These are phyloP conservation scores for Apus apus DNA, from an alignment of 2,113 vertebrate species.

Conservation along the genomic window DNA sequence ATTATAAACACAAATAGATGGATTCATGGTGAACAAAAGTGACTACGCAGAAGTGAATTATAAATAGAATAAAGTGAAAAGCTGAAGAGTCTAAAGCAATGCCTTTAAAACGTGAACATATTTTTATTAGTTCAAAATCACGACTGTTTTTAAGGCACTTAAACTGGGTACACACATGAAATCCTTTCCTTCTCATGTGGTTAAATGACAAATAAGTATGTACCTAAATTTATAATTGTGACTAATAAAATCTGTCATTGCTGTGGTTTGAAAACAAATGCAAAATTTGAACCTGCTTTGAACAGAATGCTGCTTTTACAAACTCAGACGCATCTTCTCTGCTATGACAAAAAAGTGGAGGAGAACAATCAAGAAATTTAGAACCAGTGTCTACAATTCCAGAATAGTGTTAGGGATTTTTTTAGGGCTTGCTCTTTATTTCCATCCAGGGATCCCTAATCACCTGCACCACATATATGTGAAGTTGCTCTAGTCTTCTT, in stretches of 20 bases:
- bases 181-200: not conserved
- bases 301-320: not conserved
- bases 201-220: not conserved
- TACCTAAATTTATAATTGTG: not conserved
- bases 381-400: not conserved
- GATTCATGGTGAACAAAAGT: not conserved
- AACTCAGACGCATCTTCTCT: not conserved
- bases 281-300: not conserved
- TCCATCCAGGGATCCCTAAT: not conserved
- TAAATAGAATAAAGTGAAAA: not conserved
- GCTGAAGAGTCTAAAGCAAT: not conserved
- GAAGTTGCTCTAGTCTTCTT: not conserved
- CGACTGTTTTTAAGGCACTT: not conserved
- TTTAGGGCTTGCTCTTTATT: not conserved
- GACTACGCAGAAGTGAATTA: not conserved
- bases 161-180: not conserved
- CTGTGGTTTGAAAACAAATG: slow-evolving; percentile 24
- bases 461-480: fast-evolving
- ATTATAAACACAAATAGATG: not conserved
- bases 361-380: not conserved
- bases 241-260: not conserved
- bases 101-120: not conserved
- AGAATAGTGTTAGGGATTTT: not conserved
- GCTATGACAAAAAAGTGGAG: not conserved
- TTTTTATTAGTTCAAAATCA: not conserved